phyloP scores from a whole-genome alignment of 2,113 vertebrate species.

The Tichodroma muraria region DNA sequence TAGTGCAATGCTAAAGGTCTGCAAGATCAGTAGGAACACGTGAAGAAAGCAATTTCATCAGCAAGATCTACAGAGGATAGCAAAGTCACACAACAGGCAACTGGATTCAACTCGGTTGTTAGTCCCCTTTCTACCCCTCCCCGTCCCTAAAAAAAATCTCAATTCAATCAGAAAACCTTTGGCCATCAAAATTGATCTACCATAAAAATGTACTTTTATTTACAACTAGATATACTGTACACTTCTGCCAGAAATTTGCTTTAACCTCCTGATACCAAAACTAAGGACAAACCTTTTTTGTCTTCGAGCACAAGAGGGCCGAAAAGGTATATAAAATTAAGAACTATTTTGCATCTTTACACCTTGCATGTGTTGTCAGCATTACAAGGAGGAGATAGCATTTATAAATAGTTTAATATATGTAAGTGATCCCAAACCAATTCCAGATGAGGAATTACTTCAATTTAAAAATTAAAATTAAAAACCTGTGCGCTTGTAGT shows the following conservation, averaged over 20 bases:
- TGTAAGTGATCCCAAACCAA: constrained; percentile 51
- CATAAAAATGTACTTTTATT: constrained; percentile 57
- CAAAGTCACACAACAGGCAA: constrained; percentile 27
- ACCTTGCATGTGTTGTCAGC: background rate
- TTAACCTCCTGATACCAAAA: constrained; percentile 49
- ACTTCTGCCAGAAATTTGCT: constrained; percentile 60
- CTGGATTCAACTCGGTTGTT: constrained; percentile 5
- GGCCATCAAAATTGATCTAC: constrained; percentile 52
- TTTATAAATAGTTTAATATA: constrained; percentile 11
- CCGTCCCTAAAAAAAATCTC: constrained; percentile 46
- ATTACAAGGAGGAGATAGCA: constrained; percentile 1
- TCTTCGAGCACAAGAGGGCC: constrained; percentile 51
- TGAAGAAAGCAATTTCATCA: background rate
- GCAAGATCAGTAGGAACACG: background rate
- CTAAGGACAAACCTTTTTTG: constrained; percentile 50
- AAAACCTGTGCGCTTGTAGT: constrained; percentile 36
- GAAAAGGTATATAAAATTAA: constrained; percentile 49
- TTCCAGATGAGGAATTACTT: constrained; percentile 41
- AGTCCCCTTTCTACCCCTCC: background rate
- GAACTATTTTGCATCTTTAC: constrained; percentile 35
- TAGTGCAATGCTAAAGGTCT: background rate
- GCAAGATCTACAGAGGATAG: constrained; percentile 26
- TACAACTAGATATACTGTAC: constrained; percentile 60
- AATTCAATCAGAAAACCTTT: constrained; percentile 54
- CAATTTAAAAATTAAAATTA: too few relatives aligned